Evolutionary conservation across 2,113 vertebrate genomes (phyloP), one percentile per base, ranked within the genome.

Genomic region (Lamprologus speciosus): DNA sequence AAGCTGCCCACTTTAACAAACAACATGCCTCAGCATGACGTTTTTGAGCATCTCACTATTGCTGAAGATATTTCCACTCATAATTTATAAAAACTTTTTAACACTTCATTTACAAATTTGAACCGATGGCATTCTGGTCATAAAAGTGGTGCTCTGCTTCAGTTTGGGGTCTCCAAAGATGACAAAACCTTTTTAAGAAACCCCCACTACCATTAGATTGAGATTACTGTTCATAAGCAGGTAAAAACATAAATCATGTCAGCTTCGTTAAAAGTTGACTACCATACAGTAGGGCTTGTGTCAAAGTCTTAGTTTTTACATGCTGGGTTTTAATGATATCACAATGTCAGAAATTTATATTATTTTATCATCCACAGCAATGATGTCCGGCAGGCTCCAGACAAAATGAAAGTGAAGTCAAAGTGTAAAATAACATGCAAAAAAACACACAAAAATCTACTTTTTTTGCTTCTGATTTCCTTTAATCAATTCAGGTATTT

Each of bases 1-100:
- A 80, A 55, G 92, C 79, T 17, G 89, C 68, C 68, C 88, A 81
- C 82, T 84, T 88, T 35, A 65, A 55, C 81, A 47, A 26, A 84
- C 78, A 86, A 19, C 88, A 50, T 8, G 63, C 75, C 63, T 79
- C 80, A 42, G 23, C 17, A 85, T 26, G 31, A 37, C 26, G 35
- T 60, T 65, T 89, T 63, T 23, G 63, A 63, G 57, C 81, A 47
- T 55, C 68, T 54, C 63, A 1, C 6, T 79, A 4, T 10, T 5
- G 16, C 26, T 51, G 45, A 51, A 78, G 1, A 51, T 78, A 33
- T 78, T 78, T 51, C 17, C 73, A 78, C 23, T 51, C 26, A 19
- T 78, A 10, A 78, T 78, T 78, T 78, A 8, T 78, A 51, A 33
- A 78, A 78, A 51, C 70, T 3, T 78, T 50, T 50, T 40, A 28